Conservation (phyloP, 2,888 invertebrate genomes). For the Drosophila helvetica region DNA sequence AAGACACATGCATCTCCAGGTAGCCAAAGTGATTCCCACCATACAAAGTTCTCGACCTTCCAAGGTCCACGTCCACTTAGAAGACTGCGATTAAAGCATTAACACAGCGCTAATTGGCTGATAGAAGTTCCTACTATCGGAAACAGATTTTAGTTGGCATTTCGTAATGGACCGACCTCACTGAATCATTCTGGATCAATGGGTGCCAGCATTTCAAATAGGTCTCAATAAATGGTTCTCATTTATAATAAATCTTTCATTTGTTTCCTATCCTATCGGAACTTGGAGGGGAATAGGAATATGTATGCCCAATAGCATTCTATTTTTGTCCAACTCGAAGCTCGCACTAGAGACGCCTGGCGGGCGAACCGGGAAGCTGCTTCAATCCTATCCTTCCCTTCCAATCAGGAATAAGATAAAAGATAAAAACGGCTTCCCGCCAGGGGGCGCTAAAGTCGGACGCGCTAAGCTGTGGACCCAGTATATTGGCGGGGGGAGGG, state of each 20-base stretch:
- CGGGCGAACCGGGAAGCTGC: conserved; percentile 59
- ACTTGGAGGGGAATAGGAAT: too few relatives aligned
- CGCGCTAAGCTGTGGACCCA: too few relatives aligned
- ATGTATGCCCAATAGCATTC: too few relatives aligned
- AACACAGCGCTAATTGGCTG: conserved; percentile 5
- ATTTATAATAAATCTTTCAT: too few relatives aligned
- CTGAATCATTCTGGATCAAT: not conserved
- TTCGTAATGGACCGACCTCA: not conserved
- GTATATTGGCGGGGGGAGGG: too few relatives aligned
- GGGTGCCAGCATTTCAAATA: not conserved
- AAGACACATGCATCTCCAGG: not conserved
- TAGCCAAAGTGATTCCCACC: not conserved
- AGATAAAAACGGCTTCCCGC: conserved; percentile 64
- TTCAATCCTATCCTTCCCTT: conserved; percentile 47
- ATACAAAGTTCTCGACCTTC: not conserved
- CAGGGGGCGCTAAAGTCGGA: conserved; percentile 65
- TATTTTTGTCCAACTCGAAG: not conserved
- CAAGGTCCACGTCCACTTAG: conserved; percentile 17
- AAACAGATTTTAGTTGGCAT: not conserved
- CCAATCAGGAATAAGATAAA: conserved; percentile 27
- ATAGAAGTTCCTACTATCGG: conserved; percentile 6
- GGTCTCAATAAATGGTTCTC: not conserved
- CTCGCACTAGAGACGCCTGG: conserved; percentile 49
- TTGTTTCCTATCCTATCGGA: too few relatives aligned
- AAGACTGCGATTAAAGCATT: not conserved